Conservation (phyloP, 2,888 invertebrate genomes). For the Altica lythri region DNA sequence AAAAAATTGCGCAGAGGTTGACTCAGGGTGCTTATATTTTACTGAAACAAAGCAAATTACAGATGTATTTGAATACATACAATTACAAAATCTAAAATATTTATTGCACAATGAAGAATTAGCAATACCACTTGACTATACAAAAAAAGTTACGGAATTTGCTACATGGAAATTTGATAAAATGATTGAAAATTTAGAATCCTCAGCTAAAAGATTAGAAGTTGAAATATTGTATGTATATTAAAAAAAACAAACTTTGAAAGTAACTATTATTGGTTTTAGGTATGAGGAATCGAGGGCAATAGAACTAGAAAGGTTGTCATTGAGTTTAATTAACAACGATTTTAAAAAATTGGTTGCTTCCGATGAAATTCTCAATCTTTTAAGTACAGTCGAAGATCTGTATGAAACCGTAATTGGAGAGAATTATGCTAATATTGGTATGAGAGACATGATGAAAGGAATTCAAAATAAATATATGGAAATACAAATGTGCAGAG, state of each 20-base stretch:
- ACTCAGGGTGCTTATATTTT: slow-evolving; percentile 65
- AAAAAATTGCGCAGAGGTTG: slow-evolving; percentile 56
- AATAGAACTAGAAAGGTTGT: slow-evolving; percentile 59
- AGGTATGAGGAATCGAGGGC: slow-evolving; percentile 62
- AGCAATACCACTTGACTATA: slow-evolving; percentile 59
- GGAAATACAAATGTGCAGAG: too few species aligned
- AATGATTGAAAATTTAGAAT: slow-evolving; percentile 55
- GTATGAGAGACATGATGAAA: background rate
- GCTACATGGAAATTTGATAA: slow-evolving; percentile 55
- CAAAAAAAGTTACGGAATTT: slow-evolving; percentile 57
- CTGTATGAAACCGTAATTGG: slow-evolving; percentile 65
- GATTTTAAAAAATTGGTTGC: slow-evolving; percentile 63
- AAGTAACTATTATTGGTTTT: too few species aligned
- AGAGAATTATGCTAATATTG: slow-evolving; percentile 64
- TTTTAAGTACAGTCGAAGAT: slow-evolving; percentile 66
- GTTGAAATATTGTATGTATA: too few species aligned
- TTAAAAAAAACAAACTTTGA: too few species aligned
- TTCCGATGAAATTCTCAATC: slow-evolving; percentile 62
- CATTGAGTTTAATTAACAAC: slow-evolving; percentile 62
- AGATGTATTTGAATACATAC: slow-evolving; percentile 63
- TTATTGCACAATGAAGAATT: slow-evolving; percentile 63
- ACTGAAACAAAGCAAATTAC: slow-evolving; percentile 61
- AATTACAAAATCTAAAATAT: slow-evolving; percentile 67
- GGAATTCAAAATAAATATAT: too few species aligned
- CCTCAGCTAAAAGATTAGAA: slow-evolving; percentile 55